Percentiles rank a stretch among this genome's conserved stretches.
phyloP scores from a whole-genome alignment of 2,113 vertebrate genomes.

The Stegastes partitus region DNA sequence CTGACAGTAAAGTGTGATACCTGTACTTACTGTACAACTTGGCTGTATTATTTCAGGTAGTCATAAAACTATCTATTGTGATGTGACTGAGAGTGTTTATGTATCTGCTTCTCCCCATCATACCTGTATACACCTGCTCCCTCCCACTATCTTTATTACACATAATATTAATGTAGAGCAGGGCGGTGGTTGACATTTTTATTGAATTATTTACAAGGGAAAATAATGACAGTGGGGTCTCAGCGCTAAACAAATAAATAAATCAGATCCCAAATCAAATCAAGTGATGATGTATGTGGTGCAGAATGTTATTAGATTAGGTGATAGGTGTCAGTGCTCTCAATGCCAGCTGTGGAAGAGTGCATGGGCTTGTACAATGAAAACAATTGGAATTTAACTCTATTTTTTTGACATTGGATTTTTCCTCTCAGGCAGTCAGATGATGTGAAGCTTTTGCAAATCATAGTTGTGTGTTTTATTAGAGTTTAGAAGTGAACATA shows the following conservation, averaged over 20 bases:
- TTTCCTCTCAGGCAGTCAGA: conserved; percentile 24
- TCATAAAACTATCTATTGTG: conserved; percentile 31
- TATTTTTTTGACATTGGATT: conserved; percentile 34
- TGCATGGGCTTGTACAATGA: conserved; percentile 37
- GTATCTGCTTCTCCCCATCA: conserved; percentile 42
- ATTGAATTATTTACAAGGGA: conserved; percentile 86
- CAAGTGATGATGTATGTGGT: conserved; percentile 74
- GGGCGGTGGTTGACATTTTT: conserved; percentile 79
- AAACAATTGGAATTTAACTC: conserved; percentile 53
- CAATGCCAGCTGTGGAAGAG: conserved; percentile 52
- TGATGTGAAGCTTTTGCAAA: conserved; percentile 19
- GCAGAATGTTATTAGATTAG: conserved; percentile 76
- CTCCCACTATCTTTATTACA: conserved; percentile 76
- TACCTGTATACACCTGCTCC: conserved; percentile 60
- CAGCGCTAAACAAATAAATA: conserved; percentile 85
- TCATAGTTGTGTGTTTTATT: conserved; percentile 17
- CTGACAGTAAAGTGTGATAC: conserved; percentile 42
- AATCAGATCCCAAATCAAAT: conserved; percentile 84
- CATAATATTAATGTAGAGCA: conserved; percentile 78
- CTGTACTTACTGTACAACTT: conserved; percentile 16
- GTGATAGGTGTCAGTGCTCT: conserved; percentile 75
- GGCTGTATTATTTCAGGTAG: conserved; percentile 32
- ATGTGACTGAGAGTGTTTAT: conserved; percentile 28
- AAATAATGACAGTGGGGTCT: conserved; percentile 82
- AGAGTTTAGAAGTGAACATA: conserved; percentile 7